Percentiles rank a stretch among this genome's conserved stretches.
Evolutionary conservation across 2,797 vertebrate species (phyloP).

Genomic region (Champsocephalus gunnari): DNA sequence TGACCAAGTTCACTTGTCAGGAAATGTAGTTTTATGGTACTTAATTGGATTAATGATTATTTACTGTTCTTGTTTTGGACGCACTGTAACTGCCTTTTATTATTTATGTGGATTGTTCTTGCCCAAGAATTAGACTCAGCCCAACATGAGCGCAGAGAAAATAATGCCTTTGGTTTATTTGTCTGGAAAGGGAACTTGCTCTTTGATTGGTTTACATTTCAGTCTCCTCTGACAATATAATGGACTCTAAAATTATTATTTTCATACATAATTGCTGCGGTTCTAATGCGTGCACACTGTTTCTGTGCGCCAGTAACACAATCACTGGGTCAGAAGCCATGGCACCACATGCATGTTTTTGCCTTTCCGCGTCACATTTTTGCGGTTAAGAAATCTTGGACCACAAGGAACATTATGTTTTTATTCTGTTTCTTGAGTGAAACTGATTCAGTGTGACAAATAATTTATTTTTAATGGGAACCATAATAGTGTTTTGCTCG

Average conservation of each 20-base stretch:
- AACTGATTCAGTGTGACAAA: slow-evolving; percentile 44
- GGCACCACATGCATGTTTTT: slow-evolving; percentile 48
- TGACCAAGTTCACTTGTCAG: slow-evolving; percentile 15
- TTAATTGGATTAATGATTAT: slow-evolving; percentile 37
- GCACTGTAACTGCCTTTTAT: slow-evolving; percentile 11
- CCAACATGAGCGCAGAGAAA: slow-evolving; percentile 12
- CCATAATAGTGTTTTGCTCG: slow-evolving; percentile 24
- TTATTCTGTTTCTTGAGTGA: slow-evolving; percentile 55
- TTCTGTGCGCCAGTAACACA: slow-evolving; percentile 19
- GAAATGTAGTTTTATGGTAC: slow-evolving; percentile 10
- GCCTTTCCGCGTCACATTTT: slow-evolving; percentile 57
- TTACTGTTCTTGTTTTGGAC: slow-evolving; percentile 4
- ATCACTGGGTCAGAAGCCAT: slow-evolving; percentile 32
- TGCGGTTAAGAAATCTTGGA: slow-evolving; percentile 55
- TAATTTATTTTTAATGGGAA: slow-evolving; percentile 59
- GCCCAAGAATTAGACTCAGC: slow-evolving; percentile 14
- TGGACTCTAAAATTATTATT: slow-evolving; percentile 49
- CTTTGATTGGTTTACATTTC: slow-evolving; percentile 51
- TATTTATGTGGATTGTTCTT: slow-evolving; percentile 3
- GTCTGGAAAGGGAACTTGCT: slow-evolving; percentile 32
- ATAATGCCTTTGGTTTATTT: slow-evolving; percentile 46
- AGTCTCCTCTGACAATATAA: slow-evolving; percentile 33
- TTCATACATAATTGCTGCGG: slow-evolving; percentile 50
- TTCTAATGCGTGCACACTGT: slow-evolving; percentile 30
- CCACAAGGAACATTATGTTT: slow-evolving; percentile 72